A percentile compares a stretch with the other conserved stretches of the same genome.
Conservation (phyloP, 1,140 invertebrate species). For the Saccostrea echinata region DNA sequence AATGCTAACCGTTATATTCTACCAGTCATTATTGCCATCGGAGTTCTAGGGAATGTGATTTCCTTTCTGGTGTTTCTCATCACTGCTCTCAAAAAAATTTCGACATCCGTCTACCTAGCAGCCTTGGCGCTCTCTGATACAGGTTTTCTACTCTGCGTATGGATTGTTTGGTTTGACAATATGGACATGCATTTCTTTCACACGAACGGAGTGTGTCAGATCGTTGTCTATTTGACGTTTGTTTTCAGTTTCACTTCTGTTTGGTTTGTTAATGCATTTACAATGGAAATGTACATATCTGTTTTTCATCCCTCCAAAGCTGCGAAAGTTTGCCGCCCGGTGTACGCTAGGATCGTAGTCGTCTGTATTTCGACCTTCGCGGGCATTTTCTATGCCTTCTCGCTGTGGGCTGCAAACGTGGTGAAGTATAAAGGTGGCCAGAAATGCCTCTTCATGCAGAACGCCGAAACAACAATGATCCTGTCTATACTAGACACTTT, state of each 20-base stretch:
- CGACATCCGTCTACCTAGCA: slow-evolving; percentile 84
- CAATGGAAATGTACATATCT: slow-evolving; percentile 77
- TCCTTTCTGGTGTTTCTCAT: slow-evolving; percentile 83
- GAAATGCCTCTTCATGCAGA: slow-evolving; percentile 55
- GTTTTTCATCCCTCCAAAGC: slow-evolving; percentile 75
- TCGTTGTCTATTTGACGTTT: slow-evolving; percentile 75
- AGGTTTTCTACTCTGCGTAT: slow-evolving; percentile 81
- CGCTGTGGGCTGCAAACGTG: slow-evolving; percentile 66
- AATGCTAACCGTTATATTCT: slow-evolving; percentile 81
- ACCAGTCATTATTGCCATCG: slow-evolving; percentile 81
- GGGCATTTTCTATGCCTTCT: slow-evolving; percentile 65
- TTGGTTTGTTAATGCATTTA: slow-evolving; percentile 79
- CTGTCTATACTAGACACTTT: slow-evolving; percentile 83
- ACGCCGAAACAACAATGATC: slow-evolving; percentile 79
- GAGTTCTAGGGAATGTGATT: slow-evolving; percentile 82
- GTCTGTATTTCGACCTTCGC: slow-evolving; percentile 61
- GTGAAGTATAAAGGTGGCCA: slow-evolving; percentile 41
- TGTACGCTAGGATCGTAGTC: slow-evolving; percentile 61
- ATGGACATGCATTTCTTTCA: slow-evolving; percentile 79
- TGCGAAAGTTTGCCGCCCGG: slow-evolving; percentile 68
- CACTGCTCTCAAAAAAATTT: slow-evolving; percentile 82
- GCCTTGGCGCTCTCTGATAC: slow-evolving; percentile 83
- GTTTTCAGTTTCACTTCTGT: slow-evolving; percentile 78
- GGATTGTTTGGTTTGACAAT: slow-evolving; percentile 82
- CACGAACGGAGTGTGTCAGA: slow-evolving; percentile 72